Evolutionary conservation across 2,888 invertebrate species (phyloP).

Genomic region (Temnothorax unifasciatus): DNA sequence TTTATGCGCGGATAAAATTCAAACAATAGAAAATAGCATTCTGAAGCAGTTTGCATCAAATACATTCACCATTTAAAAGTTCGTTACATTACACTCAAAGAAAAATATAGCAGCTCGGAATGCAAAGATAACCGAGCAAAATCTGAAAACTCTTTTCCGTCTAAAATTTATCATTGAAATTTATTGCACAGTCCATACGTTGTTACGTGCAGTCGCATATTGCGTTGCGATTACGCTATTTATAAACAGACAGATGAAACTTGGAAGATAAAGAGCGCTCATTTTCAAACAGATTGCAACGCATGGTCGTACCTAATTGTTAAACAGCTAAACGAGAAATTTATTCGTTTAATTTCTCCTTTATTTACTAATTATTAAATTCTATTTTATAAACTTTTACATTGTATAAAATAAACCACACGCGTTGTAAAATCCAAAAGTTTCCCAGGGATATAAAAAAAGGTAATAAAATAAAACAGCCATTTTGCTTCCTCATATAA

Average conservation of each 20-base stretch:
- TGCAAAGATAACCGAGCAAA: constrained; percentile 31
- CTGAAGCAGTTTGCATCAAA: neutral
- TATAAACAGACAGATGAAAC: constrained; percentile 30
- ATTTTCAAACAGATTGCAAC: neutral
- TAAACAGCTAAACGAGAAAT: neutral
- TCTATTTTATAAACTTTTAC: neutral
- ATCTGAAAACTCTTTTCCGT: constrained; percentile 6
- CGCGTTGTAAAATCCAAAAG: neutral
- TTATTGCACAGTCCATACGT: constrained; percentile 5
- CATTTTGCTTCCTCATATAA: neutral
- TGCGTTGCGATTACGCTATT: constrained; percentile 19
- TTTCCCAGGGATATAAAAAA: neutral
- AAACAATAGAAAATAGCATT: neutral
- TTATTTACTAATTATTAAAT: neutral
- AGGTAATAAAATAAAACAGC: neutral
- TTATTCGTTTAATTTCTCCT: neutral
- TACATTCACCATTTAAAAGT: neutral
- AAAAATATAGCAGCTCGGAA: constrained; percentile 19
- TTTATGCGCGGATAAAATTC: neutral
- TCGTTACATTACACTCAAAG: neutral
- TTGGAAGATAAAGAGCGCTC: neutral
- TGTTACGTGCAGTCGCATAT: constrained; percentile 32
- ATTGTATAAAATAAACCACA: neutral
- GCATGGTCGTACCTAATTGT: neutral
- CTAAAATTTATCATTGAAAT: constrained; percentile 38